Conservation (phyloP, 2,888 invertebrate genomes). For the Teleiodes luculella region DNA sequence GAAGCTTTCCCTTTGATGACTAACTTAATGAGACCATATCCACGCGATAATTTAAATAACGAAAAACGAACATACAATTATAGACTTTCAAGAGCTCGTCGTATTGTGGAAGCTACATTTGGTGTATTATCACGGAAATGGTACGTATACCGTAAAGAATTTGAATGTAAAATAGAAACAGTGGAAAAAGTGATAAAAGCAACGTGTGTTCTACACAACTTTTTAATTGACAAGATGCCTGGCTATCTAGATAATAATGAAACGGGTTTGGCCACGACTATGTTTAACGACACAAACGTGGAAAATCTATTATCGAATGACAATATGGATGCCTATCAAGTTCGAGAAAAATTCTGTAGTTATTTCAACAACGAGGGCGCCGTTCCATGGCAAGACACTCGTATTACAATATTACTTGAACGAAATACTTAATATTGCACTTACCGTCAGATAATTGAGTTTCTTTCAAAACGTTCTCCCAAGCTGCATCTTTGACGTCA, state of each 20-base stretch:
- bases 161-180: conserved; percentile 15
- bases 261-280: not conserved
- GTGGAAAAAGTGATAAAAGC: conserved; percentile 24
- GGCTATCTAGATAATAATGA: not conserved
- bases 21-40: conserved; percentile 30
- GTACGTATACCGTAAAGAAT: conserved; percentile 25
- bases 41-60: conserved; percentile 21
- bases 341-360: not conserved
- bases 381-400: too few relatives aligned
- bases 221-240: not conserved
- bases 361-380: not conserved
- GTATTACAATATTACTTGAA: too few relatives aligned
- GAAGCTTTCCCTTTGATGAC: conserved; percentile 24
- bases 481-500: not conserved
- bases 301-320: too few relatives aligned
- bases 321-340: not conserved
- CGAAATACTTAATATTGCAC: too few relatives aligned
- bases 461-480: too few relatives aligned
- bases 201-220: conserved; percentile 11
- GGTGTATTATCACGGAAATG: conserved; percentile 23
- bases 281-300: not conserved
- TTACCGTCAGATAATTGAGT: too few relatives aligned
- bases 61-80: conserved; percentile 28
- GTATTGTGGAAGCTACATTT: conserved; percentile 22
- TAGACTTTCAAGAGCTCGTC: conserved; percentile 27